Base-by-base conservation (phyloP, 2,888 invertebrate genomes). In the Dyspetes luteomarginatus region DNA sequence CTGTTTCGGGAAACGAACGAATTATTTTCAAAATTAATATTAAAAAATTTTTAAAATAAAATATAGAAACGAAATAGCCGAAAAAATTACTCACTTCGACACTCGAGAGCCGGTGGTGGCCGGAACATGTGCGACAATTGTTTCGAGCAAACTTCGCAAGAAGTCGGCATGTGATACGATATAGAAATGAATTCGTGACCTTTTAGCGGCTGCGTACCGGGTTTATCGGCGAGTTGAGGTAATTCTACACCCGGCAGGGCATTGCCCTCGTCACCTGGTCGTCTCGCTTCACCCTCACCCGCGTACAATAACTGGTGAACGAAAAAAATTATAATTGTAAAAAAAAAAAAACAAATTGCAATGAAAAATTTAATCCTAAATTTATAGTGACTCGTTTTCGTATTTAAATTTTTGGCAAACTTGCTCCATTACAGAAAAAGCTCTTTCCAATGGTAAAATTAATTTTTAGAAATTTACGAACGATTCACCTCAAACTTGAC, bases 71-170 rank as follows among this genome's bases (percentile, higher is more conserved):
- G n/a, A 64, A 1, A 36, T 1, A 48, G 36, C 36, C 17, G 19
- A 69, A 36, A 30, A 72, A 24, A 68, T 80, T 74, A 94, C 95
- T 94, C 90, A 97, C 99, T 95, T 94, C 97, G 95, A 93, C 99
- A 99, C 93, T 99, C 99, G 89, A 98, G 95, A 81, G 99, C 99
- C 86, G 98, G 97, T 83, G 99, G 99, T 85, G 99, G 99, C 90
- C 98, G 96, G 93, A 99, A 97, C 96, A 99, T 97, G 93, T 98
- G 97, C 97, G 98, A 99, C 87, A 99, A 94, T 88, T 98, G 98
- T 90, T 98, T 98, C 84, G 98, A 96, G 94, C 99, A 99, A 86
- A 98, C 97, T 93, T 99, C 99, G 93, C 99, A 99, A 86, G 97
- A 97, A 9, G 99, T 98, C 73, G 99, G 99, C 95, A 98, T 99